phyloP scores from a whole-genome alignment of 53 echinoderm and acorn worm genomes.

The Echinarachnius parma region DNA sequence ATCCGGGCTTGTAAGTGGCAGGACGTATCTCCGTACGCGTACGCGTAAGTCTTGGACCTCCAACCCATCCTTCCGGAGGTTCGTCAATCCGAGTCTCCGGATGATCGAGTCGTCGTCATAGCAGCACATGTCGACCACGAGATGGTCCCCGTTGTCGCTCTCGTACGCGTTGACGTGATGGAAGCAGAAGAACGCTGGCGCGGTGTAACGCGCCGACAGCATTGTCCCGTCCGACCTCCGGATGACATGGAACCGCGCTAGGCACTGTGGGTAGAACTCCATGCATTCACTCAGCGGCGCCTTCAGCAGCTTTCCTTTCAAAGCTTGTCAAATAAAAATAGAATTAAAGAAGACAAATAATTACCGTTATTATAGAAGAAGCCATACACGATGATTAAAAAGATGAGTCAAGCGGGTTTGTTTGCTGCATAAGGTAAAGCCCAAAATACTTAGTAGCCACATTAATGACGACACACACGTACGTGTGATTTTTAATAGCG shows the following conservation, averaged over 20 bases:
- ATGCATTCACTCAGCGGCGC: conserved; percentile 26
- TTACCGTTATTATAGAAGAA: background rate
- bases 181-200: conserved; percentile 74
- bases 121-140: conserved; percentile 62
- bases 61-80: background rate
- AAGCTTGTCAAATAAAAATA: background rate
- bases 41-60: background rate
- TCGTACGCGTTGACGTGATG: conserved; percentile 82
- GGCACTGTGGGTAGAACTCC: conserved; percentile 25
- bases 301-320: background rate
- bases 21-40: conserved; percentile 39
- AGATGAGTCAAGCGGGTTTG: no score
- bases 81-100: conserved; percentile 3
- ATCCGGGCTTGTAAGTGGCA: conserved; percentile 39
- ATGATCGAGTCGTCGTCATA: conserved; percentile 46
- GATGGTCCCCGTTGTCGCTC: conserved; percentile 47
- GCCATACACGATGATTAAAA: no score
- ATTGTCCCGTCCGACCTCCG: conserved; percentile 56
- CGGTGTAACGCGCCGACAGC: conserved; percentile 32
- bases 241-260: conserved; percentile 55
- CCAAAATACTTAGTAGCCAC: no score
- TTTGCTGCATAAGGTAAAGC: no score
- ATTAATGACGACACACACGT: no score
- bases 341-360: background rate
- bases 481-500: no score